Evolutionary conservation across 2,888 invertebrate species (phyloP), one percentile per base, ranked within the genome.

Genomic region (Xestia ashworthii): DNA sequence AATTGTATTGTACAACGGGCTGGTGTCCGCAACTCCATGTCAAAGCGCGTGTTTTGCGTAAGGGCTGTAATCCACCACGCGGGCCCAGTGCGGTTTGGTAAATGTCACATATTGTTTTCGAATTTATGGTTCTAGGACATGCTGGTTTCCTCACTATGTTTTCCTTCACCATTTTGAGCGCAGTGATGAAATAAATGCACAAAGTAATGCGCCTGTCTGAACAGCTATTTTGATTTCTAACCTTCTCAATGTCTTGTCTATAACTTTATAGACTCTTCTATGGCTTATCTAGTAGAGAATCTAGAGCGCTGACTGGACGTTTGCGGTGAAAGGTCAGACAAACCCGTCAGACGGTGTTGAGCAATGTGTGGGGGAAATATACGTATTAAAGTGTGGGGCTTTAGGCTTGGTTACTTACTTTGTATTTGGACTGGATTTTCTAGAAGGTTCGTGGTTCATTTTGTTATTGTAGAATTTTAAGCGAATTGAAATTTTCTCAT

Each of bases 241-340:
- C n/a, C 53, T 16, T 44, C 50, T 66, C 19, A 25, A 53, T 38
- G 68, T 32, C 75, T 55, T 16, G 41, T 83, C 83, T 79, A 55
- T n/a, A 6, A 16, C 22, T 38, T 69, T 55, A 4, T 50, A 5
- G 44, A 65, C 55, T 67, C n/a, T 22, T 69, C 69, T 72, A 55
- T 90, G 90, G 90, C 92, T 92, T 93, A 95, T 95, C 94, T 92
- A 88, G 86, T 82, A 86, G 87, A 88, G 85, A 91, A 96, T 95
- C 95, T 95, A 95, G 95, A 95, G 94, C 94, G 90, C 81, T 87
- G 89, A 88, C 91, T 92, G 93, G 92, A 95, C 94, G 94, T 93
- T 94, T 92, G 94, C 92, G 91, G 93, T 91, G 94, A 96, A 95
- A 96, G 95, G 95, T 96, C 95, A 94, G 81, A 81, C 85, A 86